Base-by-base conservation (phyloP, 2,888 invertebrate species). In the Suillia variegata region DNA sequence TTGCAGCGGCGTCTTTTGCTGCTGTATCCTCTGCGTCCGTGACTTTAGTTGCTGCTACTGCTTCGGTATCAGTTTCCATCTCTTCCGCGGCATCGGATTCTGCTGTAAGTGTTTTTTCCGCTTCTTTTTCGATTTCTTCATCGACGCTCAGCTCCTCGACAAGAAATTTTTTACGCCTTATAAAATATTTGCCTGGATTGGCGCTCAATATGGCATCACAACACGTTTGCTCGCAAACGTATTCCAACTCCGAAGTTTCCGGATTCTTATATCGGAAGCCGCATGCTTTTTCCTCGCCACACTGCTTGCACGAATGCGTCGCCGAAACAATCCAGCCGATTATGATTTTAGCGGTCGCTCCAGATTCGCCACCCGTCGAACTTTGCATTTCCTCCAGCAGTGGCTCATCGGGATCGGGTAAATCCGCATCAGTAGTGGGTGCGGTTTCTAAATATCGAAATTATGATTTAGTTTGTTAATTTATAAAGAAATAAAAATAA, bases 401-500 rank as follows among this genome's bases (percentile, higher is more conserved):
- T 0, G 77, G 76, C 62, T 80, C 81, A 54, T 82, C 69, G 66
- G 62, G 58, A 48, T 78, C 77, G 0, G 65, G 65, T 1, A 62
- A 64, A 61, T 72, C 73, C 3, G 64, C 62, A 24, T 72, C 71
- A 15, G 68, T 70, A 15, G 59, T 73, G 26, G 65, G 60, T 0
- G 85, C 86, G 54, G 84, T 84, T 49, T 85, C 85, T 71, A 85
- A 85, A 66, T n/a, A n/a, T n/a, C n/a, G n/a, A n/a, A n/a, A n/a
- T n/a, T n/a, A 31, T 31, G 31, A 6, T 8, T 31, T 31, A 31
- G 31, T 31, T 8, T n/a, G 6, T 31, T 12, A 31, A 8, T 31
- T 31, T 31, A 6, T 12, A 31, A 31, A 31, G 12, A 12, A 31
- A 31, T 31, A 31, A 6, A 8, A 31, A 31, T 31, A 31, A 12